Evolutionary conservation across 92 coral and sea anemone species (phyloP), one percentile per base, ranked within the genome.

Genomic region (Porites cylindrica): DNA sequence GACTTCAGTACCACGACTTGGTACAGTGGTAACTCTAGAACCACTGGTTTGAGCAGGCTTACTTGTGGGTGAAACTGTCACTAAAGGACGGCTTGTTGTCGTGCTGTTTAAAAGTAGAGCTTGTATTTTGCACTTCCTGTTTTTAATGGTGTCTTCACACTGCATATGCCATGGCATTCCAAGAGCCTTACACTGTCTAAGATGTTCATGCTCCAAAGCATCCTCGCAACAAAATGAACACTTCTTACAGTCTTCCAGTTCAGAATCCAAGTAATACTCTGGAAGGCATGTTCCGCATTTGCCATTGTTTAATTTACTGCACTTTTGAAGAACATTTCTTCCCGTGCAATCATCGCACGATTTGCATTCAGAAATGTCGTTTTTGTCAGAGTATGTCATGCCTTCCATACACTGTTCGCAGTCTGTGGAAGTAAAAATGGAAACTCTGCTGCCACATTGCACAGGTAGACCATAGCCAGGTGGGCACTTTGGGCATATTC

Each of bases 201-300:
- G 24, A 32, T 21, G 58, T 11, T 50, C 23, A 54, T 43, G 19
- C 11, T 75, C 23, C 11, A 21, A 6, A 23, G 17, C 74, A 75
- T 32, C n/a, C 8, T 13, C 0, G 23, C 79, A 75, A 61, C 79
- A 75, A 20, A n/a, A 75, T 19, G 2, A 75, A 21, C 81, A 77
- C n/a, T 56, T 12, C 43, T 10, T 38, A 8, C 83, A 78, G n/a
- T 23, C 71, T 2, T 65, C 72, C 16, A 11, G 10, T 18, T 50
- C 7, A 23, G 9, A 2, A 16, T 32, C 50, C 9, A 50, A 51
- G 10, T 24, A 80, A 24, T 66, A 16, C n/a, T 73, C 47, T 20
- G 67, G 18, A 12, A 47, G 75, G 52, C 85, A 80, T 1, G 29
- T 66, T 2, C 85, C 85, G 51, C 85, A 80, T 14, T 51, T 67